A percentile compares a stretch with the other conserved stretches of the same genome.
phyloP scores from a whole-genome alignment of 2,113 vertebrate genomes.

The Stegastes partitus region DNA sequence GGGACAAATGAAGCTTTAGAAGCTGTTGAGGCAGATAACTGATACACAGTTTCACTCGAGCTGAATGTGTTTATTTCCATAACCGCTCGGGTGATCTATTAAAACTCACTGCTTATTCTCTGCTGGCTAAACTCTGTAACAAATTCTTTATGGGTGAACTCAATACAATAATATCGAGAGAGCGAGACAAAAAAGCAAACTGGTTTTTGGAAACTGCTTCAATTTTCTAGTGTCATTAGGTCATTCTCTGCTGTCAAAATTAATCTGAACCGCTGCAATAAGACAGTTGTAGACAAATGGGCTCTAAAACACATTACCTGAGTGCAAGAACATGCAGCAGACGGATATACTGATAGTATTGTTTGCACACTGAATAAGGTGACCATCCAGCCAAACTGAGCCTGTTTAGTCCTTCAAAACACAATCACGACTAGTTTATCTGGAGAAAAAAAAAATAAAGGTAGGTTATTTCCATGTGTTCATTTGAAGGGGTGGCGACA shows the following conservation, averaged over 20 bases:
- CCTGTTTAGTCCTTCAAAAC: background rate
- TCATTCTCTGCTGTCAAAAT: conserved; percentile 12
- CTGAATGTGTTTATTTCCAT: conserved; percentile 47
- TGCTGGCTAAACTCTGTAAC: conserved; percentile 9
- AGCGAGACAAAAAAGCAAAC: background rate
- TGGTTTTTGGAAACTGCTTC: conserved; percentile 6
- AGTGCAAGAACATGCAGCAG: conserved; percentile 6
- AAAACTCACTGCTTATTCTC: conserved; percentile 8
- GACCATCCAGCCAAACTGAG: background rate
- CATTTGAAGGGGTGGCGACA: background rate
- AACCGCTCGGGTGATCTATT: conserved; percentile 35
- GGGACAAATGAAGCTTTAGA: conserved; percentile 46
- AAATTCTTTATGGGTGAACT: conserved; percentile 24
- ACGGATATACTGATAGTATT: background rate
- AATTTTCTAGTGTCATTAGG: conserved; percentile 19
- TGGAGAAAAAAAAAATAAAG: background rate
- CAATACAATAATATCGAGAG: conserved; percentile 10
- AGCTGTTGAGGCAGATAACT: conserved; percentile 43
- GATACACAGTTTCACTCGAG: conserved; percentile 35
- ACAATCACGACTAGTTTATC: background rate
- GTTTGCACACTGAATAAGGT: conserved; percentile 5
- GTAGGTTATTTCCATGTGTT: background rate
- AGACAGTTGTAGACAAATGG: background rate
- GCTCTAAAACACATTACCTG: conserved; percentile 1
- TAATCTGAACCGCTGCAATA: conserved; percentile 25